Percentiles rank a stretch among this genome's conserved stretches.
These are phyloP conservation scores for Meloidogyne floridensis DNA, from an alignment of 1,140 invertebrate species.

Conservation along the genomic window DNA sequence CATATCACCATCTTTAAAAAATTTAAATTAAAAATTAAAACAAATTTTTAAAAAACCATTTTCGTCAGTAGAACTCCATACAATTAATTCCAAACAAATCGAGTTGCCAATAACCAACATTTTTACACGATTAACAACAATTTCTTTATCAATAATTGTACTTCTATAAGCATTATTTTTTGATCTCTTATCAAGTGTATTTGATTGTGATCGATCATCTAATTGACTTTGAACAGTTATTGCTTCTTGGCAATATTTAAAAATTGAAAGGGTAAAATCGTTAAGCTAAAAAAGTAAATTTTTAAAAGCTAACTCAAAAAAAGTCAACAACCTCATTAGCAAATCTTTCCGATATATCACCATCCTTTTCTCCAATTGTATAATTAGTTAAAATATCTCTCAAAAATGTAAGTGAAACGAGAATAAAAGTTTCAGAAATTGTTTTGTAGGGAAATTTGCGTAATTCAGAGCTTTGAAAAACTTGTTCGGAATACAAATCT, in stretches of 20 bases:
- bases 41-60: constrained; percentile 74
- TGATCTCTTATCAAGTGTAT: background rate
- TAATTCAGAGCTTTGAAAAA: constrained; percentile 68
- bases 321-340: constrained; percentile 76
- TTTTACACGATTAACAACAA: constrained; percentile 85
- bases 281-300: constrained; percentile 71
- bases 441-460: constrained; percentile 83
- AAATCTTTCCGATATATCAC: constrained; percentile 82
- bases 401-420: constrained; percentile 87
- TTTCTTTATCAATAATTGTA: constrained; percentile 27
- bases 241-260: constrained; percentile 82
- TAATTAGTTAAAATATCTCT: constrained; percentile 80
- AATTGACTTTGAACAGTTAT: constrained; percentile 43
- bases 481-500: constrained; percentile 42
- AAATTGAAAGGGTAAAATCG: constrained; percentile 83
- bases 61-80: constrained; percentile 95
- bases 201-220: constrained; percentile 38
- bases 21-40: background rate
- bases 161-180: background rate
- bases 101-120: constrained; percentile 94
- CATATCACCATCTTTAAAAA: constrained; percentile 81
- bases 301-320: constrained; percentile 23
- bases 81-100: constrained; percentile 91
- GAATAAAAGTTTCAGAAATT: constrained; percentile 85
- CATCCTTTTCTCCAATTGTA: constrained; percentile 46